A percentile compares a stretch with the other conserved stretches of the same genome.
Evolutionary conservation across 2,888 invertebrate species (phyloP).

Genomic region (Acleris literana): DNA sequence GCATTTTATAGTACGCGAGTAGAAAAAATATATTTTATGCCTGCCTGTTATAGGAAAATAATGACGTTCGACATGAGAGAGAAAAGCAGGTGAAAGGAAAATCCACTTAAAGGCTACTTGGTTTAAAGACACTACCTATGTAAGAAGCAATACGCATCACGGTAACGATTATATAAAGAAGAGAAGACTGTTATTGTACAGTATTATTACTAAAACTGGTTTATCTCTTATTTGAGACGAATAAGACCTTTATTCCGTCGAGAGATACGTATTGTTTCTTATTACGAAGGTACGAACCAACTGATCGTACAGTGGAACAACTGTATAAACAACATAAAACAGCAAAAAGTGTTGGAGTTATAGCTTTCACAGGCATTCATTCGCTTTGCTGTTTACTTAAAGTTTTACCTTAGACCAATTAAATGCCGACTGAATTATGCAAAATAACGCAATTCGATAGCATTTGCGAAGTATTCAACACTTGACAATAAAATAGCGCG

Average conservation of each 20-base stretch:
- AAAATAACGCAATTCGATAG: conserved; percentile 9
- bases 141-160: conserved; percentile 59
- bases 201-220: too few relatives aligned
- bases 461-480: conserved; percentile 9
- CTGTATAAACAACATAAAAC: conserved; percentile 60
- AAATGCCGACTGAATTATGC: conserved; percentile 11
- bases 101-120: too few relatives aligned
- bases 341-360: conserved; percentile 39
- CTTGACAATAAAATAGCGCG: conserved; percentile 10
- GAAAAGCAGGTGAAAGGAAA: too few relatives aligned
- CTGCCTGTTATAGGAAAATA: too few relatives aligned
- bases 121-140: too few relatives aligned
- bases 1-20: too few relatives aligned
- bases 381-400: conserved; percentile 15
- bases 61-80: too few relatives aligned
- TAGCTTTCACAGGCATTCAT: conserved; percentile 34
- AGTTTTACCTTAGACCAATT: conserved; percentile 8
- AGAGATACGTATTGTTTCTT: conserved; percentile 62
- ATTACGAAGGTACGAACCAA: conserved; percentile 50
- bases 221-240: too few relatives aligned
- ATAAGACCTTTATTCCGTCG: conserved; percentile 61
- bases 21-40: too few relatives aligned
- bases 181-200: conserved; percentile 42
- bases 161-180: conserved; percentile 34
- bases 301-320: conserved; percentile 41